These are phyloP conservation scores for Bradypus variegatus DNA, from an alignment of 2,797 vertebrate species.

Conservation along the genomic window DNA sequence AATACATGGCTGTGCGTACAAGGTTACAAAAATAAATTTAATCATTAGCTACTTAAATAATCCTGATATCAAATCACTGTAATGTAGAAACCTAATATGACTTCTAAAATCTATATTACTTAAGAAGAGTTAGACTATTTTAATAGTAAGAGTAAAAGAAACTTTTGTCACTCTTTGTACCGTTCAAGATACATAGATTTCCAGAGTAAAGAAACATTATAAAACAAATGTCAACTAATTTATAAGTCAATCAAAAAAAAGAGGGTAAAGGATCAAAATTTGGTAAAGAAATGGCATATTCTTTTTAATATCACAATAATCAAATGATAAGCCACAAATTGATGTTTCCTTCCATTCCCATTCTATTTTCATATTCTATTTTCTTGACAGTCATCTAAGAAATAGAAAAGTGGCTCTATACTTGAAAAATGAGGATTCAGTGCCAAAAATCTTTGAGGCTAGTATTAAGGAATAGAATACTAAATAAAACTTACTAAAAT, in stretches of 20 bases:
- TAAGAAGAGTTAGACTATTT: background rate
- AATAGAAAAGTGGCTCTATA: background rate
- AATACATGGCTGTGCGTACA: background rate
- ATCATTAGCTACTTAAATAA: background rate
- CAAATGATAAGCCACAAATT: background rate
- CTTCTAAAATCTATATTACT: background rate
- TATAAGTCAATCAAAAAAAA: background rate
- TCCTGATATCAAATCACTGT: background rate
- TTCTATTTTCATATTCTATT: background rate
- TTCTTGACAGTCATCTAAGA: background rate
- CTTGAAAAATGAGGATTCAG: background rate
- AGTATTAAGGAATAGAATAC: background rate
- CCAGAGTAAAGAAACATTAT: constrained; percentile 16
- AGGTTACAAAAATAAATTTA: background rate
- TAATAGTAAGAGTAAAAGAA: background rate
- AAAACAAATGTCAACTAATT: background rate
- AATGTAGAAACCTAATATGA: background rate
- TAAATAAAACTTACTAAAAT: background rate
- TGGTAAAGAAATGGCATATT: background rate
- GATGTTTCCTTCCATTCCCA: background rate
- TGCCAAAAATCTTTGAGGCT: background rate
- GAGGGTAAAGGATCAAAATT: background rate
- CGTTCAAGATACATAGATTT: background rate
- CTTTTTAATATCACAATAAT: too few relatives aligned
- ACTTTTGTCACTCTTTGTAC: background rate